Evolutionary conservation across 2,797 vertebrate species (phyloP), one percentile per base, ranked within the genome.

Genomic region (Coendou prehensilis): DNA sequence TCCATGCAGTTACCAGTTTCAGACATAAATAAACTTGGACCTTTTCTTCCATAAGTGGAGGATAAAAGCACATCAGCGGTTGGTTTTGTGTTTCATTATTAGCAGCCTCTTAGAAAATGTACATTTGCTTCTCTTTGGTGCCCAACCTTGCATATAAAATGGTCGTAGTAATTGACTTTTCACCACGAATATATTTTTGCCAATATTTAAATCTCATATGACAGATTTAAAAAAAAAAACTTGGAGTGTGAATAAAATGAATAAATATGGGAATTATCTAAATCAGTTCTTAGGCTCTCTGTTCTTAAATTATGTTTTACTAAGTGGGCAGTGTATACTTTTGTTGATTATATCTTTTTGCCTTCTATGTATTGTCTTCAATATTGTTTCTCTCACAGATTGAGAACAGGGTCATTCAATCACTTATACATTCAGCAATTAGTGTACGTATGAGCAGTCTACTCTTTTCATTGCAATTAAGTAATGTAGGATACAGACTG

Each of bases 201-300:
- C 85, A 69, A 61, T 87, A 75, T 93, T 96, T 94, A 88, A 84
- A 83, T 89, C 56, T 95, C 23, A 61, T 64, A 9, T 80, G 47
- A 67, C 63, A 52, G 79, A 45, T 73, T 10, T 5, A 10, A 79
- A 79, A 75, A 41, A 75, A 41, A 64, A 88, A 67, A 69, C 15
- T 91, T 89, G 33, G 30, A 78, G 10, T 45, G 33, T 64, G 69
- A 93, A 75, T 64, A 54, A 69, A 92, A 26, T 61, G 20, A 88
- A 13, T 91, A 59, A 95, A 52, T 93, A 5, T 90, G 26, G 37
- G 41, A 78, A 41, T 63, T 90, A 75, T 41, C 18, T 69, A 37
- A 75, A 73, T 96, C 91, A 33, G 2, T 79, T 71, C 54, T 69
- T 63, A 41, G 30, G 37, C 6, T 30, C 9, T 75, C 73, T 82